phyloP scores from a whole-genome alignment of 2,797 vertebrate genomes.

The Apogon hyalosoma region DNA sequence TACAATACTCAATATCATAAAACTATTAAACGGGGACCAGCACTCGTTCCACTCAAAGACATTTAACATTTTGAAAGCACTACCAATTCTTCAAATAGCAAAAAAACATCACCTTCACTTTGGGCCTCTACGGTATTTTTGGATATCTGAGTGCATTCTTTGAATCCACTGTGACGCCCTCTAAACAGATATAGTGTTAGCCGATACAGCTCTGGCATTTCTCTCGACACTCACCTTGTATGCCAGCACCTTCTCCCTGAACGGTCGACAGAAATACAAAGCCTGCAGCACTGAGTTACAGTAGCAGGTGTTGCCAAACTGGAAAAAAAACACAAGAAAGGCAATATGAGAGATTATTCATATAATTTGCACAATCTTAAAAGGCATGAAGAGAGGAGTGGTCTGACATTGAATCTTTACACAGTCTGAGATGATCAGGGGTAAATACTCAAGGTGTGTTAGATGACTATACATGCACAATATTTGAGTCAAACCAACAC shows the following conservation, averaged over 20 bases:
- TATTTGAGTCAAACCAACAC: no score
- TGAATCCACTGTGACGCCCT: neutral
- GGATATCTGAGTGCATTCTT: conserved; percentile 4
- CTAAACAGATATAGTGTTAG: neutral
- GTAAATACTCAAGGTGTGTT: neutral
- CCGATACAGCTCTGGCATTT: neutral
- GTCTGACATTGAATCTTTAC: no score
- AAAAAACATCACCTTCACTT: neutral
- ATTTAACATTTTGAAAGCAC: neutral
- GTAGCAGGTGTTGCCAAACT: conserved; percentile 97
- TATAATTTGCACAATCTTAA: no score
- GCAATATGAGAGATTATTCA: conserved; percentile 32
- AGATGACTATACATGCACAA: no score
- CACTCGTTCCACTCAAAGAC: neutral
- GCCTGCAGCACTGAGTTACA: conserved; percentile 95
- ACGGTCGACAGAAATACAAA: conserved; percentile 93
- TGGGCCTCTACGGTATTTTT: neutral
- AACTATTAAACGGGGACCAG: neutral
- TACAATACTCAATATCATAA: no score
- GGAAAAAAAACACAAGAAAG: conserved; percentile 14
- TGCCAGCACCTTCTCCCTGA: conserved; percentile 93
- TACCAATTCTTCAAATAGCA: no score
- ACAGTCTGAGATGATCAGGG: no score
- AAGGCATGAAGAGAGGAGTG: neutral
- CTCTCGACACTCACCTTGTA: conserved; percentile 83